Evolutionary conservation across 2,113 vertebrate species (phyloP), one percentile per base, ranked within the genome.

Genomic region (Microcebus tavaratra): DNA sequence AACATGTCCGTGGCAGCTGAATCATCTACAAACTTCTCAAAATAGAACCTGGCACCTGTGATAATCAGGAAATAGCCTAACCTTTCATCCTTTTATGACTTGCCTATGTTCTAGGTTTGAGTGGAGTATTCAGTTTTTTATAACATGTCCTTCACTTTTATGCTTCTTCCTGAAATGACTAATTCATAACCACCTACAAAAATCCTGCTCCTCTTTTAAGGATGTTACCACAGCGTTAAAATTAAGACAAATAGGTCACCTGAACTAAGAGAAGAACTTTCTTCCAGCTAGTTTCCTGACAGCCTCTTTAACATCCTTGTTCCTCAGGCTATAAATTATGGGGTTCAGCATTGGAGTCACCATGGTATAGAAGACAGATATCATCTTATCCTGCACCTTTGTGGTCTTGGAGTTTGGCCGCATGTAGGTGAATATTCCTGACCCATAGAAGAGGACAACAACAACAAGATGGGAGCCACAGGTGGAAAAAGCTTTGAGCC

Each of bases 251-350:
- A 39, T 39, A 39, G 39, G 39, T 39, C 39, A 39, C 9, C 7
- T 6, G 2, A 73, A 91, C 10, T 84, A 14, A 89, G 83, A 94
- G 61, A 63, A 91, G 3, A 31, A 23, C 63, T 88, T 89, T 87
- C 68, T 97, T 53, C 68, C 42, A 70, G 36, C n/a, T 48, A 98
- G 75, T 81, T 93, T 97, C 29, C 57, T 87, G 36, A 96, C 45
- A 82, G 94, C 83, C 5, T 90, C 84, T 87, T 96, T 97, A 75
- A 97, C 91, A 68, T 97, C 93, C 34, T 97, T 96, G 89, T 98
- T 98, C 73, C 96, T 91, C 72, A 96, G 61, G 68, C 95, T 98
- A 73, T 97, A 98, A 93, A 98, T 96, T 6, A 97, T 94, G 36
- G 97, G 93, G 8, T 96, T 98, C 68, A 97, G 21, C 97, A 97